Evolutionary conservation across 2,113 vertebrate genomes (phyloP).

Genomic region (Telmatochromis brachygnathus): DNA sequence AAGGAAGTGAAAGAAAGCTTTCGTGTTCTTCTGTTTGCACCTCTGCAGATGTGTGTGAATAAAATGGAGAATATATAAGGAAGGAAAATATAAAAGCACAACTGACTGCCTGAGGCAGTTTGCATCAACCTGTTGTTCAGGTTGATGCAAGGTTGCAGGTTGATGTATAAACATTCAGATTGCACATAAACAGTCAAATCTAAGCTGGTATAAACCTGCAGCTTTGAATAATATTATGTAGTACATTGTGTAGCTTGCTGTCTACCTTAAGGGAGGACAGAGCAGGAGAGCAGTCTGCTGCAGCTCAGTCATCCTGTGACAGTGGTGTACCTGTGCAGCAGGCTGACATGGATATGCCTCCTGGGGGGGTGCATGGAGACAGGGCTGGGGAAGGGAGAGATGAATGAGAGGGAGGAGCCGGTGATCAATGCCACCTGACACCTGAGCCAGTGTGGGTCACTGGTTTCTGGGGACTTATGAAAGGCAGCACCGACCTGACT

Average conservation of each 20-base stretch:
- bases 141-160: not conserved
- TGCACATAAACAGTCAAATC: not conserved
- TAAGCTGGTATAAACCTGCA: not conserved
- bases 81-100: not conserved
- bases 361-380: not conserved
- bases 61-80: not conserved
- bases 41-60: not conserved
- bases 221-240: not conserved
- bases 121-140: not conserved
- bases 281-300: not conserved
- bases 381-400: not conserved
- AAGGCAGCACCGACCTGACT: not conserved
- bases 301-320: not conserved
- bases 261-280: not conserved
- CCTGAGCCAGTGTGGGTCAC: constrained; percentile 46
- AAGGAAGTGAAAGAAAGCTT: not conserved
- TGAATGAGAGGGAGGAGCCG: not conserved
- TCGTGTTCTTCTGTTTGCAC: not conserved
- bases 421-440: constrained; percentile 32
- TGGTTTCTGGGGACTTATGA: not conserved
- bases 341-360: constrained; percentile 58
- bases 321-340: constrained; percentile 41
- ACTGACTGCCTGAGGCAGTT: not conserved
- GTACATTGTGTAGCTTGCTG: not conserved
- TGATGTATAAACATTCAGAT: not conserved